These are phyloP conservation scores for Empidonax traillii DNA, from an alignment of 2,113 vertebrate species.

Conservation along the genomic window DNA sequence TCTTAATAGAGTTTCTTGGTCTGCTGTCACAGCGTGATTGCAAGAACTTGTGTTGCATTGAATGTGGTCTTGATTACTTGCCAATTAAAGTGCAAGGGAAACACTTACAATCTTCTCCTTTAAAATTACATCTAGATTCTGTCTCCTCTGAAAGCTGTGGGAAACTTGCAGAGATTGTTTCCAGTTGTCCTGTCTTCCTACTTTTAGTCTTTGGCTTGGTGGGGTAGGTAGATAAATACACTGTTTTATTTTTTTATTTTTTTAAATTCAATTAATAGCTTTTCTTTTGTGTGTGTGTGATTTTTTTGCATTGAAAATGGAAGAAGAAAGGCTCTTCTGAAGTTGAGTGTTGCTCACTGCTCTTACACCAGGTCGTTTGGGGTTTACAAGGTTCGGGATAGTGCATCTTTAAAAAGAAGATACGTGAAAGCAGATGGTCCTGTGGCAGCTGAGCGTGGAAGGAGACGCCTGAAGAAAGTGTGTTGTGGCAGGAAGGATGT, in stretches of 20 bases:
- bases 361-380: not conserved
- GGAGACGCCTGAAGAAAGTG: not conserved
- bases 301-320: not conserved
- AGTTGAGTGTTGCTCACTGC: not conserved
- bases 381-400: not conserved
- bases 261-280: not conserved
- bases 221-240: not conserved
- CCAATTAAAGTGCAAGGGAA: conserved; percentile 56
- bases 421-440: not conserved
- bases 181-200: not conserved
- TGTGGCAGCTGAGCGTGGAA: not conserved
- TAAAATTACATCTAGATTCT: not conserved
- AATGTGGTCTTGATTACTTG: conserved; percentile 56
- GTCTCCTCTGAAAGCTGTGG: not conserved
- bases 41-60: conserved; percentile 39
- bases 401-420: not conserved
- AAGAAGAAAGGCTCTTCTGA: not conserved
- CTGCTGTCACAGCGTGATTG: conserved; percentile 47
- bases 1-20: conserved; percentile 51
- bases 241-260: no score
- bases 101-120: conserved; percentile 30
- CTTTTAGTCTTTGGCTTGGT: not conserved
- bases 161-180: not conserved
- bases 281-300: not conserved
- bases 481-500: not conserved